phyloP scores from a whole-genome alignment of 1,140 invertebrate genomes.

The Drosophila chauvacae region DNA sequence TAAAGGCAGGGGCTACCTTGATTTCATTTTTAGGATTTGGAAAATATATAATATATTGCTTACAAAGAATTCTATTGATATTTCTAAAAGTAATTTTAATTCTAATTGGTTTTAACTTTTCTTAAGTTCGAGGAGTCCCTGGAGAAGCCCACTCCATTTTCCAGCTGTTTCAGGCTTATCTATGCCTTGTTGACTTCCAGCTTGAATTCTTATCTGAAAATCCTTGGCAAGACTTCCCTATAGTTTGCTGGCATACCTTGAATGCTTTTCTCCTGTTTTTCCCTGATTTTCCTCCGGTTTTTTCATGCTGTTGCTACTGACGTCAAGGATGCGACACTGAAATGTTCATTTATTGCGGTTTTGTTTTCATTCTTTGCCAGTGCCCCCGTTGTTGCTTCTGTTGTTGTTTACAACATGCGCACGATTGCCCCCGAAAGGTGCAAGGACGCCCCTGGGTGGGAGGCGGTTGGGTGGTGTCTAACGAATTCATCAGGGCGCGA shows the following conservation, averaged over 20 bases:
- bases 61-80: not conserved
- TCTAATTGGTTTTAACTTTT: no score
- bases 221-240: no score
- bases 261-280: conserved; percentile 6
- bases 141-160: not conserved
- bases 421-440: conserved; percentile 47
- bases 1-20: not conserved
- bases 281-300: conserved; percentile 4
- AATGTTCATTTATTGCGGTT: conserved; percentile 49
- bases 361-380: conserved; percentile 26
- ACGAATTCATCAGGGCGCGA: conserved; percentile 41
- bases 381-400: not conserved
- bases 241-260: conserved; percentile 9
- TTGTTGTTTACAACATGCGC: conserved; percentile 41
- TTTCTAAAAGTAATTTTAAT: not conserved
- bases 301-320: conserved; percentile 22
- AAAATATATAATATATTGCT: not conserved
- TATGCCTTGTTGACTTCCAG: not conserved
- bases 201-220: not conserved
- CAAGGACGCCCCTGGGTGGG: conserved; percentile 12
- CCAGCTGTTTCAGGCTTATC: no score
- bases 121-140: not conserved
- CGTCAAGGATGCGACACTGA: conserved; percentile 42
- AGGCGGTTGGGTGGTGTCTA: conserved; percentile 9
- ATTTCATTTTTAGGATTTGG: no score